A percentile compares a stretch with the other conserved stretches of the same genome.
Conservation (phyloP, 2,113 vertebrate genomes). For the Nymphicus hollandicus region DNA sequence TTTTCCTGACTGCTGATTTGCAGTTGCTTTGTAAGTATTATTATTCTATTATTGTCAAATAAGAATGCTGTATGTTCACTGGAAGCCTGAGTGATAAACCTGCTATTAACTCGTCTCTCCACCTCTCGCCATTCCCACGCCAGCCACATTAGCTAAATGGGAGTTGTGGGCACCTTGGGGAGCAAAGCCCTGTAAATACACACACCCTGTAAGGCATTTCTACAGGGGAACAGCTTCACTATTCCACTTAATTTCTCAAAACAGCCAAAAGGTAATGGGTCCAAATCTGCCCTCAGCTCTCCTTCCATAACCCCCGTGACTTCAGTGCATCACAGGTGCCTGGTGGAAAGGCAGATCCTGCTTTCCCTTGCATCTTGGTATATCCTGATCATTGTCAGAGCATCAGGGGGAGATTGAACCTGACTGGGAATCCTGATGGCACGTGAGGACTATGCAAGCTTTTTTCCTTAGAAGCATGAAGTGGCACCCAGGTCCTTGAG, state of each 20-base stretch:
- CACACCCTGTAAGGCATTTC: background rate
- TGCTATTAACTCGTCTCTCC: background rate
- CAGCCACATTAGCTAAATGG: background rate
- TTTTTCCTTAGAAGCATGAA: background rate
- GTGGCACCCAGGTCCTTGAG: background rate
- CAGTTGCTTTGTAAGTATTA: background rate
- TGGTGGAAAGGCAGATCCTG: background rate
- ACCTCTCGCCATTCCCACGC: background rate
- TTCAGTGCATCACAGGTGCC: background rate
- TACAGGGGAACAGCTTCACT: background rate
- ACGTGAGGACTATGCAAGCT: background rate
- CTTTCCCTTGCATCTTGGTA: background rate
- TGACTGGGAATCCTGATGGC: background rate
- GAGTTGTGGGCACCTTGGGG: background rate
- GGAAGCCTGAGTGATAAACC: background rate
- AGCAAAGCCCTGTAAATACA: background rate
- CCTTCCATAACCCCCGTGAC: background rate
- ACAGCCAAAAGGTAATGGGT: background rate
- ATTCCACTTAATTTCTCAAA: background rate
- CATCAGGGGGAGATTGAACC: background rate
- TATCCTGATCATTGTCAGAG: background rate
- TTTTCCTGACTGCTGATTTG: background rate
- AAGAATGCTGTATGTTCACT: background rate
- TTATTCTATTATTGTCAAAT: background rate
- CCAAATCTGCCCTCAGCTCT: background rate